Percentiles rank a stretch among this genome's conserved stretches.
Evolutionary conservation across 2,797 vertebrate genomes (phyloP).

Genomic region (Chrosomus eos): DNA sequence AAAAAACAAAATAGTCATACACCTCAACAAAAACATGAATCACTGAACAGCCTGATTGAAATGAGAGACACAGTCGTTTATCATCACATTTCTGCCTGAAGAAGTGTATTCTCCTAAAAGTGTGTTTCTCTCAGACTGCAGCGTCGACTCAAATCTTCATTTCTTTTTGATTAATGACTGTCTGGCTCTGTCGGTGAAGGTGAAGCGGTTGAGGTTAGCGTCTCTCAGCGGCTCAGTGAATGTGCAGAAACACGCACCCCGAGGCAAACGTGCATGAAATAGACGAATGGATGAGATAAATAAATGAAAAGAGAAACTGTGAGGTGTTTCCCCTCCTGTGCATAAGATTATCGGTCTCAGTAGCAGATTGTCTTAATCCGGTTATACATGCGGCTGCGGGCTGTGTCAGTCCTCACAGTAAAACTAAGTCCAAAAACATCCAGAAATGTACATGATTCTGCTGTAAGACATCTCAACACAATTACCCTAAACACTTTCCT

Average conservation of each 20-base stretch:
- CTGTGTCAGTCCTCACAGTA: slow-evolving; percentile 42
- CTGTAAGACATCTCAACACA: slow-evolving; percentile 35
- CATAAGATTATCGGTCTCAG: slow-evolving; percentile 68
- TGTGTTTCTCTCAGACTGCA: slow-evolving; percentile 35
- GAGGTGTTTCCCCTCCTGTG: slow-evolving; percentile 54
- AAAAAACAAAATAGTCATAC: neutral
- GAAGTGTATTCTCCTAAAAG: slow-evolving; percentile 25
- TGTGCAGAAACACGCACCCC: slow-evolving; percentile 2
- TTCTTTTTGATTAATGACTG: slow-evolving; percentile 53
- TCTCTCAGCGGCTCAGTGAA: slow-evolving; percentile 34
- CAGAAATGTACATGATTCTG: slow-evolving; percentile 8
- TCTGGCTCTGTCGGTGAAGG: slow-evolving; percentile 44
- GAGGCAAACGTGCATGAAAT: slow-evolving; percentile 53
- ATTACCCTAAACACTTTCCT: slow-evolving; percentile 31
- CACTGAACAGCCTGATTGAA: slow-evolving; percentile 33
- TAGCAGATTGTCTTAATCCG: slow-evolving; percentile 69
- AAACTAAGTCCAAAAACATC: slow-evolving; percentile 50
- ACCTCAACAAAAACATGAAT: slow-evolving; percentile 23
- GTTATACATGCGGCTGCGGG: slow-evolving; percentile 63
- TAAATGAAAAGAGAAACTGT: slow-evolving; percentile 56
- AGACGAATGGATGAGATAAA: slow-evolving; percentile 60
- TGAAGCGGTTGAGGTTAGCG: slow-evolving; percentile 41
- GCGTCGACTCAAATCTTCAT: slow-evolving; percentile 31
- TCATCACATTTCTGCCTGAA: slow-evolving; percentile 23
- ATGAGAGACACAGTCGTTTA: slow-evolving; percentile 25